These are phyloP conservation scores for Ptychoptera contaminata DNA, from an alignment of 2,888 invertebrate genomes.

Conservation along the genomic window DNA sequence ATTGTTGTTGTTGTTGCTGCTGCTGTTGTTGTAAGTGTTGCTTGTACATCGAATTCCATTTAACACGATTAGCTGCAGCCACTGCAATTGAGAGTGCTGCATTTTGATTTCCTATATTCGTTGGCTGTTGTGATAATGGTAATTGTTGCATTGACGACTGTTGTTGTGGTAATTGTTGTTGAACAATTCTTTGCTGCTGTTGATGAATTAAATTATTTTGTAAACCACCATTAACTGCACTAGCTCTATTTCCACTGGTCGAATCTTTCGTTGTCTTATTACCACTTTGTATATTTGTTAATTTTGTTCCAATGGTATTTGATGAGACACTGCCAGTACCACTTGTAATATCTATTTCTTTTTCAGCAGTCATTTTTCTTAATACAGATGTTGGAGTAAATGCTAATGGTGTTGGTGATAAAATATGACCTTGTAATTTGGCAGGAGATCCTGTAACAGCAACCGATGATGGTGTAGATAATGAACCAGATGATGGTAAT, in stretches of 20 bases:
- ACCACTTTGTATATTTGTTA: neutral
- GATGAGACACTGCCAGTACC: neutral
- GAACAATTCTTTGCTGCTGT: slow-evolving; percentile 12
- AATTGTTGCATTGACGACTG: slow-evolving; percentile 15
- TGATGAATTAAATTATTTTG: slow-evolving; percentile 16
- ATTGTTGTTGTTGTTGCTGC: slow-evolving; percentile 15
- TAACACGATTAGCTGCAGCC: slow-evolving; percentile 6
- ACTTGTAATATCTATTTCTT: slow-evolving; percentile 40
- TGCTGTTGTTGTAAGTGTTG: slow-evolving; percentile 14
- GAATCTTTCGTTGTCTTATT: slow-evolving; percentile 17
- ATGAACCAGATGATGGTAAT: neutral
- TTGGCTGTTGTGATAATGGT: slow-evolving; percentile 12
- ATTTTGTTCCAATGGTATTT: slow-evolving; percentile 2
- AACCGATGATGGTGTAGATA: slow-evolving; percentile 9
- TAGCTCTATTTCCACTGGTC: slow-evolving; percentile 20
- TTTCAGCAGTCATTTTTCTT: slow-evolving; percentile 87
- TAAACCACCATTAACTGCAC: slow-evolving; percentile 16
- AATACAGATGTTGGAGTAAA: slow-evolving; percentile 91
- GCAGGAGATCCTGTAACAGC: slow-evolving; percentile 2
- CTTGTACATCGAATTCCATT: slow-evolving; percentile 17
- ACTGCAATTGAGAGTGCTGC: neutral
- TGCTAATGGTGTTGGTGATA: slow-evolving; percentile 55
- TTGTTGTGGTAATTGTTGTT: slow-evolving; percentile 15
- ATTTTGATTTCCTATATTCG: neutral
- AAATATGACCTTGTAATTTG: slow-evolving; percentile 17